phyloP scores from a whole-genome alignment of 2,113 vertebrate genomes.

The Rhineura floridana region DNA sequence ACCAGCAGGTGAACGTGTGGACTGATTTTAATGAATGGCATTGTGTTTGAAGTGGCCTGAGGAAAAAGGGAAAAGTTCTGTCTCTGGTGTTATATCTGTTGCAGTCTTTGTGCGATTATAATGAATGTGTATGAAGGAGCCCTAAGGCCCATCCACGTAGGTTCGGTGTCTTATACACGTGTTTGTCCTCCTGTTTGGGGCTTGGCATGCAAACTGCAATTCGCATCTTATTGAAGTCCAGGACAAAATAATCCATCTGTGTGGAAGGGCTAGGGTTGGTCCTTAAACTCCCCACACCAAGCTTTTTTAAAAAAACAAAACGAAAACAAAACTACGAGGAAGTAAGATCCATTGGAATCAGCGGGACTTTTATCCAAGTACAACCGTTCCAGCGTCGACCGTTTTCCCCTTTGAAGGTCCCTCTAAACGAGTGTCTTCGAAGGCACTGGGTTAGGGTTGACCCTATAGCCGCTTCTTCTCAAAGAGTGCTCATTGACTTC shows the following conservation, averaged over 20 bases:
- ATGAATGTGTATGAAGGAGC: background rate
- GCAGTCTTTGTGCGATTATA: background rate
- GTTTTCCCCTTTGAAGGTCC: background rate
- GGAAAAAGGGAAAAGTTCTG: background rate
- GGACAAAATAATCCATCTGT: background rate
- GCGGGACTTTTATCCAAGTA: background rate
- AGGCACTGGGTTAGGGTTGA: background rate
- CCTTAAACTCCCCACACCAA: too few relatives aligned
- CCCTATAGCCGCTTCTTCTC: background rate
- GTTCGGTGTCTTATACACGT: background rate
- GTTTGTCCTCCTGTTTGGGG: background rate
- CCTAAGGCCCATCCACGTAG: too few relatives aligned
- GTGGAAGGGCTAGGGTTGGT: background rate
- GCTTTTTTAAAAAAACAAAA: background rate
- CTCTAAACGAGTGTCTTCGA: background rate
- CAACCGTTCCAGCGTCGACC: accelerated
- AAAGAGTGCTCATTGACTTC: background rate
- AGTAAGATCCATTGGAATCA: background rate
- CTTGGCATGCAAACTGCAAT: background rate
- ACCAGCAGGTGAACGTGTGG: background rate
- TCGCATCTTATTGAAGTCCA: background rate
- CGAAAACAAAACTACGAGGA: background rate
- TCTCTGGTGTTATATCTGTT: background rate
- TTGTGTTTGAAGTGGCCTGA: background rate
- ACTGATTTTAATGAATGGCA: background rate